Base-by-base conservation (phyloP, 37 sponge, comb jelly and placozoan genomes). In the Aplysina aerophoba region DNA sequence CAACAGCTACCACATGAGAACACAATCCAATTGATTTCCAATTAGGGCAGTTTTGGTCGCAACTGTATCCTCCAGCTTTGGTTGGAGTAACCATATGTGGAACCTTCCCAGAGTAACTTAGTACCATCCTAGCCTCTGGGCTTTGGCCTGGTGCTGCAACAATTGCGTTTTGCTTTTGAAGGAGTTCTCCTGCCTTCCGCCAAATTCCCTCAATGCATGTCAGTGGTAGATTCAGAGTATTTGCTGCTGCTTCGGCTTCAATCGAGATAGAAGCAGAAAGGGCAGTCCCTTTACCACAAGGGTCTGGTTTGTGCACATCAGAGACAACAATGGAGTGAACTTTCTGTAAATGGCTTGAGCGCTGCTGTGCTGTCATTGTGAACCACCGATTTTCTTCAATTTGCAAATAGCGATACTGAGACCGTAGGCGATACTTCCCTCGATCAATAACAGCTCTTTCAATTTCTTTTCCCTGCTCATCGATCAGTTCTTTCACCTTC, bases 401-500 rank as follows among this genome's bases (percentile, higher is more conserved):
- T 67, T 88, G 84, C n/a, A 88, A 30, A 54, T 56, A 65, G 6
- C 39, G 35, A 55, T 79, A 88, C 71, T 83, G 44, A 6, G 81
- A 19, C 61, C 71, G 31, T 22, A 88, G 63, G 20, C 44, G 63
- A 24, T 65, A 84, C 80, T 88, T 88, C 4, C 89, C 89, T 37
- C 89, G 27, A 12, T 37, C 35, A 55, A 83, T 55, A 17, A 88
- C 35, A 21, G 89, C 89, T 0, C 71, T 55, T 28, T 88, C 89
- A 59, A 88, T 80, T 34, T 83, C 89, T n/a, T 54, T 24, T 56
- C 83, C n/a, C 31, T 88, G 89, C 27, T 88, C 89, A 63, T 84
- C 80, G 41, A 80, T 38, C 8, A 88, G 20, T 21, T 57, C 80
- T 28, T 78, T 84, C 11, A 80, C 15, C 67, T 84, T 72, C 0